phyloP scores from a whole-genome alignment of 2,797 vertebrate species.

The Centropyge bicolor region DNA sequence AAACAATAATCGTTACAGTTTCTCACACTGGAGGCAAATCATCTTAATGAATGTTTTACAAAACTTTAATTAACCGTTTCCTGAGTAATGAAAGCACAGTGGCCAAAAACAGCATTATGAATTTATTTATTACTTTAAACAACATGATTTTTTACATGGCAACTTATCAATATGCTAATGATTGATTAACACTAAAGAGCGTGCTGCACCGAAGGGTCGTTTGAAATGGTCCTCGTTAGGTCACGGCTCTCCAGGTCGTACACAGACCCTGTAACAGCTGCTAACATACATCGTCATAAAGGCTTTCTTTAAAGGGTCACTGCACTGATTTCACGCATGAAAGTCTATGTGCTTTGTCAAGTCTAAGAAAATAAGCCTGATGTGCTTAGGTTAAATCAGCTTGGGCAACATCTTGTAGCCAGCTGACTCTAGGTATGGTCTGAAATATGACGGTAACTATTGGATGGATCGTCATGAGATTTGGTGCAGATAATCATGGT shows the following conservation, averaged over 20 bases:
- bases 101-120: slow-evolving; percentile 30
- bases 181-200: neutral
- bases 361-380: neutral
- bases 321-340: slow-evolving; percentile 20
- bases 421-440: neutral
- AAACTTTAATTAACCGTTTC: slow-evolving; percentile 59
- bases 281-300: slow-evolving; percentile 11
- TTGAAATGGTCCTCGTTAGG: slow-evolving; percentile 9
- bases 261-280: slow-evolving; percentile 6
- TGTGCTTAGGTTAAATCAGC: neutral
- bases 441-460: neutral
- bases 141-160: neutral
- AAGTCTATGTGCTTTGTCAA: neutral
- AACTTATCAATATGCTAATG: slow-evolving; percentile 19
- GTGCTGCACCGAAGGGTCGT: neutral
- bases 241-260: slow-evolving; percentile 9
- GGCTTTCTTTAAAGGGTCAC: slow-evolving; percentile 22
- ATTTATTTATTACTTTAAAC: neutral
- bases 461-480: neutral
- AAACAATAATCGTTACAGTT: slow-evolving; percentile 44
- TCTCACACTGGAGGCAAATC: slow-evolving; percentile 49
- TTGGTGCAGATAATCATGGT: neutral
- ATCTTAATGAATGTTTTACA: slow-evolving; percentile 57
- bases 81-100: slow-evolving; percentile 36
- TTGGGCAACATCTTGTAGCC: neutral